Evolutionary conservation across 1,140 invertebrate species (phyloP).

Genomic region (Procambarus clarkii): DNA sequence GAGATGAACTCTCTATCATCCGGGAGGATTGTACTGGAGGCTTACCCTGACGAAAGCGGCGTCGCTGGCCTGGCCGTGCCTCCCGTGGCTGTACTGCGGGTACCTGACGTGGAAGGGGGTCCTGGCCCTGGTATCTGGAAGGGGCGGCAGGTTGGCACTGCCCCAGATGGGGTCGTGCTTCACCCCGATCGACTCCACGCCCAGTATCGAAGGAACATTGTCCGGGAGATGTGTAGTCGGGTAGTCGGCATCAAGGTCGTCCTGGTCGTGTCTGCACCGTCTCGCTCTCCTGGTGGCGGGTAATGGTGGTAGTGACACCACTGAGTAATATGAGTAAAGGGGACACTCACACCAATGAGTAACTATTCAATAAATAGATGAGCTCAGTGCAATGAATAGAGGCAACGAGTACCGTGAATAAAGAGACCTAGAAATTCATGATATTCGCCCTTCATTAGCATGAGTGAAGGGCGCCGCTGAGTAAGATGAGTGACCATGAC

Average conservation of each 20-base stretch:
- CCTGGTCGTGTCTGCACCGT: not conserved
- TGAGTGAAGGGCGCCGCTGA: too few species aligned
- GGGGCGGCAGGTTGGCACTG: conserved; percentile 9
- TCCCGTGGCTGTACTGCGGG: conserved; percentile 4
- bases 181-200: not conserved
- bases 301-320: not conserved
- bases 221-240: not conserved
- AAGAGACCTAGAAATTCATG: too few species aligned
- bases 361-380: too few species aligned
- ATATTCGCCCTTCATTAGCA: too few species aligned
- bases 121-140: conserved; percentile 15
- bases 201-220: not conserved
- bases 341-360: too few species aligned
- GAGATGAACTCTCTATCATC: not conserved
- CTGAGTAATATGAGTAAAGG: not conserved
- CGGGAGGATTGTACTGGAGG: not conserved
- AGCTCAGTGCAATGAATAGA: too few species aligned
- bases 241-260: not conserved
- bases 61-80: not conserved
- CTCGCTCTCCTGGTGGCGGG: not conserved
- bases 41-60: not conserved
- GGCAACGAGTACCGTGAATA: too few species aligned
- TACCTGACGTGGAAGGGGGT: conserved; percentile 41
- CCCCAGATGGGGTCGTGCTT: conserved; percentile 9
- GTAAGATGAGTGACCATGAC: too few species aligned